These are phyloP conservation scores for Drosophila meridiana DNA, from an alignment of 2,888 invertebrate genomes.

Conservation along the genomic window DNA sequence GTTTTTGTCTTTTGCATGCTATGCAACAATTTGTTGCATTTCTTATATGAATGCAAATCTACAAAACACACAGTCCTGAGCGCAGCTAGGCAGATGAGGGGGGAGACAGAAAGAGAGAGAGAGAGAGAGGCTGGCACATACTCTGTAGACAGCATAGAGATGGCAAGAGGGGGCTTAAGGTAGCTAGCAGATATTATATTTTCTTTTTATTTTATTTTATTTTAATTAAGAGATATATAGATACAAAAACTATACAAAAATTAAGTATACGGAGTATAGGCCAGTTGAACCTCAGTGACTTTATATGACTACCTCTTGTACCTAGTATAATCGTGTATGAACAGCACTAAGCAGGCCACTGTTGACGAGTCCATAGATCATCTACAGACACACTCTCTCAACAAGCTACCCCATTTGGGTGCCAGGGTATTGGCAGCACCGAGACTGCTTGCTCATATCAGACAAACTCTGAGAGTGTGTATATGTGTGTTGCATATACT, in stretches of 20 bases:
- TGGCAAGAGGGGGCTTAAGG: too few species aligned
- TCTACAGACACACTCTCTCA: neutral
- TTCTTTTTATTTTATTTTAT: too few species aligned
- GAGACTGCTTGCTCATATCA: neutral
- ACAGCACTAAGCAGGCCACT: neutral
- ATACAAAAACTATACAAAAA: neutral
- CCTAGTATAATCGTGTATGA: neutral
- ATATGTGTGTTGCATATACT: neutral
- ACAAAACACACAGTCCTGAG: conserved; percentile 9
- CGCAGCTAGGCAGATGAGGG: too few species aligned
- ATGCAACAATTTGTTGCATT: conserved; percentile 67
- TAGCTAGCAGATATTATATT: too few species aligned
- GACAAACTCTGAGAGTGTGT: conserved; percentile 2
- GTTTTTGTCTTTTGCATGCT: conserved; percentile 50
- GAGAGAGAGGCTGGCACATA: neutral
- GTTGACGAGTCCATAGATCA: too few species aligned
- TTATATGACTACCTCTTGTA: neutral
- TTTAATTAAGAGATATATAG: too few species aligned
- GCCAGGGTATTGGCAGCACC: conserved; percentile 4
- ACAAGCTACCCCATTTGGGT: neutral
- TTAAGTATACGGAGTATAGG: neutral
- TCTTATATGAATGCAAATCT: conserved; percentile 54
- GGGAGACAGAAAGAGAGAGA: too few species aligned
- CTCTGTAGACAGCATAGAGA: neutral
- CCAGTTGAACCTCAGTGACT: neutral